Evolutionary conservation across 2,113 vertebrate species (phyloP).

Genomic region (Elephas maximus): DNA sequence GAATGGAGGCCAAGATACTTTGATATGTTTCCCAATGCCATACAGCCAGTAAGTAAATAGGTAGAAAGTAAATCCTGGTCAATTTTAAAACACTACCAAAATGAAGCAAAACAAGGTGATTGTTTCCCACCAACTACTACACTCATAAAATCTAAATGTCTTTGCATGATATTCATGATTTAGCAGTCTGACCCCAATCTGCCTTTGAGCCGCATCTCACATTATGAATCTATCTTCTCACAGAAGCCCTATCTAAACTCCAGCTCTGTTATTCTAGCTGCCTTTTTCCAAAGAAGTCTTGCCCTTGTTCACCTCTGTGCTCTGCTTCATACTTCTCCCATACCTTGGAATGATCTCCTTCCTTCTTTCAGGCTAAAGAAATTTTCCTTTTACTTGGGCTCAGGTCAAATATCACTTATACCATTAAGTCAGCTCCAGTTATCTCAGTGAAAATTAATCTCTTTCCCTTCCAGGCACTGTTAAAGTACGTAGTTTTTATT

Average conservation of each 20-base stretch:
- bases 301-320: not conserved
- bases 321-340: not conserved
- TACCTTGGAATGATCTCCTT: not conserved
- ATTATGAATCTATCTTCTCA: not conserved
- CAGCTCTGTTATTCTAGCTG: not conserved
- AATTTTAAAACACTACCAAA: conserved; percentile 9
- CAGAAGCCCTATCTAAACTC: not conserved
- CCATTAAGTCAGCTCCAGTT: conserved; percentile 24
- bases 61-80: not conserved
- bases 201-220: not conserved
- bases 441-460: conserved; percentile 60
- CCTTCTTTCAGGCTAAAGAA: conserved; percentile 42
- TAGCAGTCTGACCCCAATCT: not conserved
- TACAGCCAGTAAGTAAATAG: not conserved
- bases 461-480: not conserved
- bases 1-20: not conserved
- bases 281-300: not conserved
- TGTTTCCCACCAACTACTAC: not conserved
- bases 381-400: not conserved
- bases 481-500: not conserved
- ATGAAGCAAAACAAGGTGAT: not conserved
- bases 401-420: conserved; percentile 5
- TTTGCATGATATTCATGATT: not conserved
- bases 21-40: not conserved
- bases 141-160: not conserved